Evolutionary conservation across 1,140 invertebrate species (phyloP).

Genomic region (Temnothorax longispinosus): DNA sequence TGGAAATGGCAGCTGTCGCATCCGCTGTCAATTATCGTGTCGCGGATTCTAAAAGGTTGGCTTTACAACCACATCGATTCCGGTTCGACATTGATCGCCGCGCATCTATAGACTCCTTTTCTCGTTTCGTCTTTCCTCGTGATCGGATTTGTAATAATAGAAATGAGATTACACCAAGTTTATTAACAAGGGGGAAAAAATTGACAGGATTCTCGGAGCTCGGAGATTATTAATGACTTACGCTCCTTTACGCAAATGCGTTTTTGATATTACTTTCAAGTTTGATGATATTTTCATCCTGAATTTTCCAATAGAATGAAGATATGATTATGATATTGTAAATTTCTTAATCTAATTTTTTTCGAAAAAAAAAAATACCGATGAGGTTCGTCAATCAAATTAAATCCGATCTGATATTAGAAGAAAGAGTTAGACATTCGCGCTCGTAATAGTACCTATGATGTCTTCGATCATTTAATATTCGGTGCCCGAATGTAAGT

Average conservation of each 20-base stretch:
- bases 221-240: constrained; percentile 21
- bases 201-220: constrained; percentile 13
- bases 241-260: neutral
- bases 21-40: constrained; percentile 62
- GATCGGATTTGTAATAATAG: constrained; percentile 40
- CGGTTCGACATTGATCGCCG: constrained; percentile 49
- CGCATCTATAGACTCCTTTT: constrained; percentile 55
- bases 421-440: constrained; percentile 1
- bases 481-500: constrained; percentile 45
- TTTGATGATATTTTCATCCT: constrained; percentile 13
- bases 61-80: constrained; percentile 57
- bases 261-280: neutral
- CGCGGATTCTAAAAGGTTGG: constrained; percentile 61
- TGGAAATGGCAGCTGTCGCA: constrained; percentile 62
- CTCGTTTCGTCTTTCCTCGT: constrained; percentile 12
- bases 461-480: constrained; percentile 67
- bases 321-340: no score
- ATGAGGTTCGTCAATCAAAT: neutral
- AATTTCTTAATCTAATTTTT: neutral
- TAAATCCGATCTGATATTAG: neutral
- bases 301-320: neutral
- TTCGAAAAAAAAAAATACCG: no score
- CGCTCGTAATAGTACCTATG: neutral
- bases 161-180: constrained; percentile 26
- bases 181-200: neutral